Evolutionary conservation across 1,140 invertebrate species (phyloP).

Genomic region (Pollicipes pollicipes): DNA sequence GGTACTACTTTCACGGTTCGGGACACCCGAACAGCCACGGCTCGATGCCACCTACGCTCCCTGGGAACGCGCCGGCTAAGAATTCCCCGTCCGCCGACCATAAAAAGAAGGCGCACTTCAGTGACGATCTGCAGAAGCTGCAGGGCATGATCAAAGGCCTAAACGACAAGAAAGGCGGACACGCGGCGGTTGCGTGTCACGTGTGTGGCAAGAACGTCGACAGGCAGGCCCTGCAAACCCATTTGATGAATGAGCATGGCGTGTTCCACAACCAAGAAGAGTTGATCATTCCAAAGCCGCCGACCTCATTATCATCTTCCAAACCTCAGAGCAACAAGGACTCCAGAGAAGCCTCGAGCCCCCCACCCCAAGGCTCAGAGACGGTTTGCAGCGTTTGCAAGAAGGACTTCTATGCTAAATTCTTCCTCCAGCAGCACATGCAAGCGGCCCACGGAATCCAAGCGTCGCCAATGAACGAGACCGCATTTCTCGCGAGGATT

Average conservation of each 20-base stretch:
- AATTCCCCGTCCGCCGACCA: no score
- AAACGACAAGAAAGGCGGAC: slow-evolving; percentile 46
- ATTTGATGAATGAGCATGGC: slow-evolving; percentile 41
- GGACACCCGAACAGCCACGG: slow-evolving; percentile 11
- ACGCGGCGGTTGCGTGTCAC: slow-evolving; percentile 29
- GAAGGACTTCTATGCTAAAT: slow-evolving; percentile 39
- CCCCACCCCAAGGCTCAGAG: slow-evolving; percentile 14
- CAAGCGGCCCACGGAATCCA: slow-evolving; percentile 33
- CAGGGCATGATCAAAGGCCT: slow-evolving; percentile 81
- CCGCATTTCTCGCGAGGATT: slow-evolving; percentile 16
- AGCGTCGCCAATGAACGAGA: slow-evolving; percentile 13
- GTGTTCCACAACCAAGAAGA: slow-evolving; percentile 12
- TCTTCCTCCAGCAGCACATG: slow-evolving; percentile 40
- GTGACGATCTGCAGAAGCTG: slow-evolving; percentile 62
- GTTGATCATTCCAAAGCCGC: slow-evolving; percentile 4
- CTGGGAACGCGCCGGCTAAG: neutral
- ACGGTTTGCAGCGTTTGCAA: slow-evolving; percentile 30
- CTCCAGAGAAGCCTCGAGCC: neutral
- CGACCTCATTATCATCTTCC: neutral
- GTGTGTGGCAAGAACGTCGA: slow-evolving; percentile 39
- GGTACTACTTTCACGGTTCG: slow-evolving; percentile 28
- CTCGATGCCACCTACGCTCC: neutral
- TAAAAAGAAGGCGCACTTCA: slow-evolving; percentile 20
- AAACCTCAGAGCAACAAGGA: neutral
- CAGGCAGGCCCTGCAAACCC: slow-evolving; percentile 36